Percentiles rank a stretch among this genome's conserved stretches.
Evolutionary conservation across 2,888 invertebrate species (phyloP).

Genomic region (Diaprepes abbreviatus): DNA sequence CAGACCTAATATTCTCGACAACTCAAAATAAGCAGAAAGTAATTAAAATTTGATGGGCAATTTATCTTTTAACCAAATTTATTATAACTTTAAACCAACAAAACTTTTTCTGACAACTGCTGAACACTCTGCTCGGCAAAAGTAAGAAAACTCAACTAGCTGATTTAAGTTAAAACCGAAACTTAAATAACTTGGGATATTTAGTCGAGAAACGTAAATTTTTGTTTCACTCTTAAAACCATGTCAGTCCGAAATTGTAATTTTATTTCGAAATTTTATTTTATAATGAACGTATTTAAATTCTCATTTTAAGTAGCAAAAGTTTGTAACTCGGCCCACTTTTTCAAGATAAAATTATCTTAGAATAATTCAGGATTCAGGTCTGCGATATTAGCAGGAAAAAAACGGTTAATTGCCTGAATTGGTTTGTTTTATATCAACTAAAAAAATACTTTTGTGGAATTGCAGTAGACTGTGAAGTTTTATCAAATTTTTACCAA

Average conservation of each 20-base stretch:
- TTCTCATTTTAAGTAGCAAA: too few species aligned
- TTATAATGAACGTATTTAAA: neutral
- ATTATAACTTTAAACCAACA: slow-evolving; percentile 24
- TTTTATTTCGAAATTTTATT: slow-evolving; percentile 6
- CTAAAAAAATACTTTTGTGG: too few species aligned
- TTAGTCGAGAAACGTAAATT: slow-evolving; percentile 23
- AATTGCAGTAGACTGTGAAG: too few species aligned
- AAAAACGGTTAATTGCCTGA: too few species aligned
- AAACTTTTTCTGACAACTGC: slow-evolving; percentile 36
- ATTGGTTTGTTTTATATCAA: too few species aligned
- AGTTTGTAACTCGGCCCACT: too few species aligned
- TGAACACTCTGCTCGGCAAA: slow-evolving; percentile 24
- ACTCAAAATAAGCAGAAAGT: slow-evolving; percentile 16
- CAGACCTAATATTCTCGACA: neutral
- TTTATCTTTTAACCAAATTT: slow-evolving; percentile 34
- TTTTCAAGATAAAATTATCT: too few species aligned
- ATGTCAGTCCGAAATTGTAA: slow-evolving; percentile 3
- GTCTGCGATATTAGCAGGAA: too few species aligned
- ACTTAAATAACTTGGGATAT: slow-evolving; percentile 33
- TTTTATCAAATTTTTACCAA: too few species aligned
- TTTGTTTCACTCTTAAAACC: neutral
- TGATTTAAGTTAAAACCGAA: slow-evolving; percentile 33
- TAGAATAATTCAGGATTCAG: too few species aligned
- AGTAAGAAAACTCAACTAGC: slow-evolving; percentile 36
- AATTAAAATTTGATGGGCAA: slow-evolving; percentile 36